Evolutionary conservation across 2,888 invertebrate species (phyloP).

Genomic region (Aphodius granarius): DNA sequence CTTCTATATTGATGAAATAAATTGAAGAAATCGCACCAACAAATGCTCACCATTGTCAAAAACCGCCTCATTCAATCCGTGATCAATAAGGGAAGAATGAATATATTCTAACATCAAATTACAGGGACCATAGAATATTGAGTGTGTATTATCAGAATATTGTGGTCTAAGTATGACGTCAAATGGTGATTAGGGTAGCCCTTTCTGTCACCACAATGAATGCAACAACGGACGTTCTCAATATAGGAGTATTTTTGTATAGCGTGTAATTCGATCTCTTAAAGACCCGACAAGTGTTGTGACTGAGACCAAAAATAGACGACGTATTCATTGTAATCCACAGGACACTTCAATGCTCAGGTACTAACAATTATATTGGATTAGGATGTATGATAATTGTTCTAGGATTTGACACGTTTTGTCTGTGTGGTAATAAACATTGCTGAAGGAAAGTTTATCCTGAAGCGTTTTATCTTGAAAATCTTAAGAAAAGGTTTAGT

Average conservation of each 20-base stretch:
- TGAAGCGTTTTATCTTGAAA: too few species aligned
- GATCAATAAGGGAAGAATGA: not conserved
- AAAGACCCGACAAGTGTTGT: not conserved
- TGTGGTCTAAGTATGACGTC: not conserved
- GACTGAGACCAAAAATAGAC: not conserved
- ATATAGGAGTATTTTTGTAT: not conserved
- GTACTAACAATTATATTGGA: not conserved
- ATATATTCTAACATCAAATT: not conserved
- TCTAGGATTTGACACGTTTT: too few species aligned
- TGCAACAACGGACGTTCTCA: not conserved
- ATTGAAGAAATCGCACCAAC: not conserved
- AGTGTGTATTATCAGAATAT: not conserved
- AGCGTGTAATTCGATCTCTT: not conserved
- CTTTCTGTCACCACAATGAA: not conserved
- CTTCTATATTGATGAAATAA: not conserved
- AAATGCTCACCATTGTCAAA: not conserved
- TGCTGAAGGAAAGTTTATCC: too few species aligned
- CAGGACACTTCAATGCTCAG: not conserved
- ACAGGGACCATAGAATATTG: not conserved
- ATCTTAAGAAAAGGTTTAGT: too few species aligned
- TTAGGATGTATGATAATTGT: not conserved
- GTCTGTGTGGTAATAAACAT: too few species aligned
- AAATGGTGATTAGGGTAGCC: not conserved
- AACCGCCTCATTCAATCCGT: not conserved
- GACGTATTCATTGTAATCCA: not conserved